A percentile compares a stretch with the other conserved stretches of the same genome.
Conservation (phyloP, 1,140 invertebrate genomes). For the Andrena cerasifolii region DNA sequence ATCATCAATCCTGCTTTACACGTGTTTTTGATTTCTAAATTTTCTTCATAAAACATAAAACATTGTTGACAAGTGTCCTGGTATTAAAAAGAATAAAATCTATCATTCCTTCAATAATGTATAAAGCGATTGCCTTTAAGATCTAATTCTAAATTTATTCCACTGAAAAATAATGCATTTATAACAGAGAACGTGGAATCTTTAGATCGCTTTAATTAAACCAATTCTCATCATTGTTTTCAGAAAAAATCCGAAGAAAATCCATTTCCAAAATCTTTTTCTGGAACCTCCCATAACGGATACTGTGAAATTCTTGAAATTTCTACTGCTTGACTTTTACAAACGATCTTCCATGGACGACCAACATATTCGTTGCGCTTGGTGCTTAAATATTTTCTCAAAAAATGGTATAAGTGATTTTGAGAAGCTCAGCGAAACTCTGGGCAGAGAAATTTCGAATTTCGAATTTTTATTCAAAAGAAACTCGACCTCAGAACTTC, state of each 20-base stretch:
- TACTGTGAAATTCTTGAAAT: slow-evolving; percentile 61
- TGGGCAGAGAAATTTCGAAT: slow-evolving; percentile 41
- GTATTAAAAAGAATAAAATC: no score
- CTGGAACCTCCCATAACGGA: slow-evolving; percentile 32
- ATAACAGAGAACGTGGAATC: no score
- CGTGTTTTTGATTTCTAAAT: no score
- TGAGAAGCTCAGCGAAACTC: slow-evolving; percentile 33
- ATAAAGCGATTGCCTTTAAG: no score
- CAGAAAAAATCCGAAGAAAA: background rate
- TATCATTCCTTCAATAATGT: no score
- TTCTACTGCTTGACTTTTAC: slow-evolving; percentile 76
- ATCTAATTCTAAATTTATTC: no score
- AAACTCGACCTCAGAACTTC: slow-evolving; percentile 35
- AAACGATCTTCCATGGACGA: slow-evolving; percentile 69
- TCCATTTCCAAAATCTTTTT: slow-evolving; percentile 29
- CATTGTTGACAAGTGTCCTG: no score
- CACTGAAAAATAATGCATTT: no score
- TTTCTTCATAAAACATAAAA: no score
- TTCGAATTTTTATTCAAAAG: slow-evolving; percentile 54
- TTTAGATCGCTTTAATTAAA: background rate
- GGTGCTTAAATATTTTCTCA: slow-evolving; percentile 57
- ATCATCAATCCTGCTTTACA: no score
- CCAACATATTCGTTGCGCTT: slow-evolving; percentile 59
- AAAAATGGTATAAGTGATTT: slow-evolving; percentile 30
- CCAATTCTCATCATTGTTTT: background rate